These are phyloP conservation scores for Tauraco erythrolophus DNA, from an alignment of 2,113 vertebrate genomes.

Conservation along the genomic window DNA sequence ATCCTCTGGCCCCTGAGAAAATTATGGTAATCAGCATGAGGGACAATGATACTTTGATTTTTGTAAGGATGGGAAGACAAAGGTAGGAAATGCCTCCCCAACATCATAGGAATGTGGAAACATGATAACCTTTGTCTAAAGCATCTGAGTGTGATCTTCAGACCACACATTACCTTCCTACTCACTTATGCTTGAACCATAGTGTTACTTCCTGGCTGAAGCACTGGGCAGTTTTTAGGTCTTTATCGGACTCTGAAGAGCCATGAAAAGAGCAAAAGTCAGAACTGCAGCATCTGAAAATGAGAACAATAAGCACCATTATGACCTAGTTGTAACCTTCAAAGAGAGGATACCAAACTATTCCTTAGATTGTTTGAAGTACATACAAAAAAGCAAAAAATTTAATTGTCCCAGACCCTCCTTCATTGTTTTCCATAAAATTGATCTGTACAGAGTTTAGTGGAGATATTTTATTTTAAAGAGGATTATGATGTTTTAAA, in stretches of 20 bases:
- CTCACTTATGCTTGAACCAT: neutral
- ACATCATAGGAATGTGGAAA: neutral
- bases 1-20: neutral
- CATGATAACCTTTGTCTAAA: neutral
- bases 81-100: neutral
- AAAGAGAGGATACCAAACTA: neutral
- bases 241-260: neutral
- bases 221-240: neutral
- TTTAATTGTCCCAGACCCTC: neutral
- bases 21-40: neutral
- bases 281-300: neutral
- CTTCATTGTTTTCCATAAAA: neutral
- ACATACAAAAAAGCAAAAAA: neutral
- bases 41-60: neutral
- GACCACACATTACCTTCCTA: neutral
- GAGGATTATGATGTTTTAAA: neutral
- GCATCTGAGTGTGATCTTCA: neutral
- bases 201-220: neutral
- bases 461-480: neutral
- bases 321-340: neutral
- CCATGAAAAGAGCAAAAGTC: neutral
- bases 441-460: neutral
- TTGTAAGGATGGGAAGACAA: neutral
- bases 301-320: fast-evolving
- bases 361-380: neutral